Conservation (phyloP, 2,888 invertebrate genomes). For the Dinocampus coccinellae region DNA sequence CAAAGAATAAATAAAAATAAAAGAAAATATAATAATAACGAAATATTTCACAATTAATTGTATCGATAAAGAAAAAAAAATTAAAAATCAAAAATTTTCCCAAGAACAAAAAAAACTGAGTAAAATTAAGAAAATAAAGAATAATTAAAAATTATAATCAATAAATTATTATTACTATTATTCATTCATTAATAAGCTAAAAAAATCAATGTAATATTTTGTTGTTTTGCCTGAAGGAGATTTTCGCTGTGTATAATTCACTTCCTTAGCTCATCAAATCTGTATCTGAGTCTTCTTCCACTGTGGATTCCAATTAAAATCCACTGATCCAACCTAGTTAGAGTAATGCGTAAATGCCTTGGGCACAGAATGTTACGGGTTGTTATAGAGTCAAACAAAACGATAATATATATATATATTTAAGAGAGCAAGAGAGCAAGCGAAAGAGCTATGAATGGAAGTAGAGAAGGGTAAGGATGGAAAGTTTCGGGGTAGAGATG, state of each 20-base stretch:
- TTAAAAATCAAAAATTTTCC: not conserved
- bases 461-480: not conserved
- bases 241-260: not conserved
- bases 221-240: constrained; percentile 14
- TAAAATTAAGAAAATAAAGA: too few species aligned
- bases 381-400: constrained; percentile 7
- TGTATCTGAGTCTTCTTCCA: constrained; percentile 12
- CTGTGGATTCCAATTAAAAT: constrained; percentile 31
- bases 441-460: too few species aligned
- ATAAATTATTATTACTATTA: not conserved
- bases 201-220: constrained; percentile 4
- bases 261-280: constrained; percentile 27
- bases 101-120: not conserved
- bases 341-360: constrained; percentile 18
- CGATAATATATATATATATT: not conserved
- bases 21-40: too few species aligned
- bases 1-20: too few species aligned
- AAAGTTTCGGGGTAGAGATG: not conserved
- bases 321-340: constrained; percentile 20
- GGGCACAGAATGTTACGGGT: constrained; percentile 18
- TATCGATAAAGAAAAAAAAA: too few species aligned
- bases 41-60: too few species aligned
- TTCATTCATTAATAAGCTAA: not conserved
- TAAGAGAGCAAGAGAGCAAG: too few species aligned
- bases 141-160: not conserved